Evolutionary conservation across 53 echinoderm and acorn worm genomes (phyloP).

Genomic region (Echinarachnius parma): DNA sequence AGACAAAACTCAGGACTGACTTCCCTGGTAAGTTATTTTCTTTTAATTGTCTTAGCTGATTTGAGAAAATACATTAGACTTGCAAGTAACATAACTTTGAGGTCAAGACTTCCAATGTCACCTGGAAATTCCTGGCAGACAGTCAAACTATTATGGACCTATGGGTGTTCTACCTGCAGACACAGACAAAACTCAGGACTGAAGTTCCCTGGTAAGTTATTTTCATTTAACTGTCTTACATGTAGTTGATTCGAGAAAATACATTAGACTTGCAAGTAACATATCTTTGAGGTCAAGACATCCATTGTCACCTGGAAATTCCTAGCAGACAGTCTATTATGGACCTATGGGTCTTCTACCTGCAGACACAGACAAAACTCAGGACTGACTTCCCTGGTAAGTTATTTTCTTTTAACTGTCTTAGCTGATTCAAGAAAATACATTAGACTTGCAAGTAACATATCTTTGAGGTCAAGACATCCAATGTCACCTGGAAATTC

Average conservation of each 20-base stretch:
- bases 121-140: conserved; percentile 71
- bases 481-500: conserved; percentile 60
- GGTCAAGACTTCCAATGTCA: conserved; percentile 64
- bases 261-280: conserved; percentile 71
- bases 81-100: conserved; percentile 80
- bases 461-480: conserved; percentile 75
- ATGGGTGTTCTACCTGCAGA: conserved; percentile 98
- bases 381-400: conserved; percentile 81
- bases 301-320: conserved; percentile 61
- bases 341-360: conserved; percentile 98
- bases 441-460: conserved; percentile 72
- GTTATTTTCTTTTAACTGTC: no score
- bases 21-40: conserved; percentile 88
- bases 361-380: conserved; percentile 90
- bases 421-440: no score
- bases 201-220: conserved; percentile 10
- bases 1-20: conserved; percentile 75
- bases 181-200: conserved; percentile 77
- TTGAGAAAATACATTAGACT: conserved; percentile 1
- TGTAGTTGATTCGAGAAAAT: no score
- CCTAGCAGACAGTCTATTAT: conserved; percentile 73
- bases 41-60: no score
- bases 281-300: conserved; percentile 75
- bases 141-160: conserved; percentile 80
- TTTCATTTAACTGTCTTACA: no score